Conservation (phyloP, 2,888 invertebrate species). For the Sinopyrophorus schimmeli region DNA sequence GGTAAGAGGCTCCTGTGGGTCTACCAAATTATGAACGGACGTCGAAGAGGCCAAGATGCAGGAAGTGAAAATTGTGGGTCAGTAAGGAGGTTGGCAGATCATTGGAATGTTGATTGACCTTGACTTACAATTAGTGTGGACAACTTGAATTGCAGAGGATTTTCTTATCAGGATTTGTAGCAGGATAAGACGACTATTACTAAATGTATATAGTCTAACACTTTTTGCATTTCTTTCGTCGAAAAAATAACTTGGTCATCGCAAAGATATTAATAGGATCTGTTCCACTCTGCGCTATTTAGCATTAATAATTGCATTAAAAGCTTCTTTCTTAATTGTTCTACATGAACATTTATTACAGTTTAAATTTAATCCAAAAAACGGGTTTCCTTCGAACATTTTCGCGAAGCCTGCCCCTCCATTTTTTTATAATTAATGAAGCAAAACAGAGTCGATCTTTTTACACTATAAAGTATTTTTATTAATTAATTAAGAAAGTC, state of each 20-base stretch:
- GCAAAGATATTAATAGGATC: constrained; percentile 11
- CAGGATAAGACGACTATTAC: constrained; percentile 23
- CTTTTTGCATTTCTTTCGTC: constrained; percentile 14
- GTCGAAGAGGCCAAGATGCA: constrained; percentile 35
- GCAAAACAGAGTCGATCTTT: no score
- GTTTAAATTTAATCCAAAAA: no score
- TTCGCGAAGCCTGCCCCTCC: no score
- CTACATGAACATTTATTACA: no score
- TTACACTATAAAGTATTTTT: no score
- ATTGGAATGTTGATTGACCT: constrained; percentile 48
- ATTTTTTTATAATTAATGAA: no score
- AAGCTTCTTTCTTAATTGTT: no score
- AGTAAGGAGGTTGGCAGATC: constrained; percentile 45
- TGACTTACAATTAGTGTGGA: constrained; percentile 42
- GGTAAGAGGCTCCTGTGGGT: constrained; percentile 29
- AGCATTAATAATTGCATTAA: no score
- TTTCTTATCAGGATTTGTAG: constrained; percentile 30
- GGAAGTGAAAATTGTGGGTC: constrained; percentile 50
- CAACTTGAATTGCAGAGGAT: constrained; percentile 24
- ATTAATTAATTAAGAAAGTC: no score
- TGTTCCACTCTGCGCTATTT: constrained; percentile 5
- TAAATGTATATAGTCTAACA: constrained; percentile 19
- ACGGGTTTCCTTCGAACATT: no score
- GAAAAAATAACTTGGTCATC: constrained; percentile 11
- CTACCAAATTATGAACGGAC: constrained; percentile 23